These are phyloP conservation scores for Beroe forskalii DNA, from an alignment of 37 sponge, comb jelly and placozoan genomes.

Conservation along the genomic window DNA sequence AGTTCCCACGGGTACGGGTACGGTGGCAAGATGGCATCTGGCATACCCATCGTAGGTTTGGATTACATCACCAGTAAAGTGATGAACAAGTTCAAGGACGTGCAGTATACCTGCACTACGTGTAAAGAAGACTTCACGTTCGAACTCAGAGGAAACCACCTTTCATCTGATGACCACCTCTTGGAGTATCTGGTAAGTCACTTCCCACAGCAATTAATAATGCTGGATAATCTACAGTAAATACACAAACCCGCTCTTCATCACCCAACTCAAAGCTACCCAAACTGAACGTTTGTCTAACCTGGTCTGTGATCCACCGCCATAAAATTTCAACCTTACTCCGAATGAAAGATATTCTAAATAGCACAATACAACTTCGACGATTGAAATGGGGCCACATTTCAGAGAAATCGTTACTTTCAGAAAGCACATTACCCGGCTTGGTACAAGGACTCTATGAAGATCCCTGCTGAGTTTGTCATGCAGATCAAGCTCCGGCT, in stretches of 20 bases:
- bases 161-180: background rate
- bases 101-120: background rate
- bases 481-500: background rate
- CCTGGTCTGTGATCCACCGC: too few relatives aligned
- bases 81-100: background rate
- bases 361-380: too few relatives aligned
- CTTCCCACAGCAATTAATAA: too few relatives aligned
- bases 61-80: background rate
- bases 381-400: too few relatives aligned
- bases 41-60: background rate
- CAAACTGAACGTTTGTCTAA: too few relatives aligned
- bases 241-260: too few relatives aligned
- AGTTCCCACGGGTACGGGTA: too few relatives aligned
- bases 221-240: too few relatives aligned
- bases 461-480: slow-evolving; percentile 24
- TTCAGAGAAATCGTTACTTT: too few relatives aligned
- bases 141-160: slow-evolving; percentile 7
- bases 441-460: background rate
- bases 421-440: background rate
- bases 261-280: too few relatives aligned
- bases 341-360: too few relatives aligned
- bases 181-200: background rate
- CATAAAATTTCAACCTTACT: too few relatives aligned
- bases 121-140: background rate
- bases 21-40: slow-evolving; percentile 11